These are phyloP conservation scores for Calameuta filiformis DNA, from an alignment of 2,888 invertebrate genomes.

Conservation along the genomic window DNA sequence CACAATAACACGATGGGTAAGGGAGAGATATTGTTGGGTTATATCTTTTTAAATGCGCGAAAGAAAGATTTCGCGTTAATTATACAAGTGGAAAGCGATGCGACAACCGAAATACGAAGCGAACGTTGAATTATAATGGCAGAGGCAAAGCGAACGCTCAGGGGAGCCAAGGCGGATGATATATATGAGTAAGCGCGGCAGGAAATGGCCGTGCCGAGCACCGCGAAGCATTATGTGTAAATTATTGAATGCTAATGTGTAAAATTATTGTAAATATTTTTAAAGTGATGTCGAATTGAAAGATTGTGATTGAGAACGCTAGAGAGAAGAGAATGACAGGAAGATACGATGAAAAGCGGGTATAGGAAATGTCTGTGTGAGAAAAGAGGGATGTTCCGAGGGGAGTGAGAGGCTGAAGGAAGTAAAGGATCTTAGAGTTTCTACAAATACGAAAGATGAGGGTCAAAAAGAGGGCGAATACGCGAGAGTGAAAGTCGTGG, in stretches of 20 bases:
- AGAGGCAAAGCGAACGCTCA: too few species aligned
- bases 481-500: background rate
- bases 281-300: conserved; percentile 22
- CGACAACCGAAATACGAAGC: background rate
- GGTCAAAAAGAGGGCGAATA: background rate
- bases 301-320: conserved; percentile 17
- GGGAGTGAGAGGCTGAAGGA: background rate
- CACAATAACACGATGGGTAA: too few species aligned
- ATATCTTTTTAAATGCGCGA: background rate
- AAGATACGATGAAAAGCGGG: conserved; percentile 15
- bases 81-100: background rate
- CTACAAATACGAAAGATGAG: background rate
- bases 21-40: too few species aligned
- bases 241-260: conserved; percentile 50
- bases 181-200: background rate
- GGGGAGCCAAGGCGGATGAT: too few species aligned
- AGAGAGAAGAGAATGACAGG: conserved; percentile 14
- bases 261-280: conserved; percentile 57
- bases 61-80: background rate
- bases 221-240: conserved; percentile 43
- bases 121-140: background rate
- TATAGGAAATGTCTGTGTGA: background rate
- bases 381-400: background rate
- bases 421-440: too few species aligned
- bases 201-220: conserved; percentile 7